Evolutionary conservation across 2,888 invertebrate genomes (phyloP), one percentile per base, ranked within the genome.

Genomic region (Metellina segmentata): DNA sequence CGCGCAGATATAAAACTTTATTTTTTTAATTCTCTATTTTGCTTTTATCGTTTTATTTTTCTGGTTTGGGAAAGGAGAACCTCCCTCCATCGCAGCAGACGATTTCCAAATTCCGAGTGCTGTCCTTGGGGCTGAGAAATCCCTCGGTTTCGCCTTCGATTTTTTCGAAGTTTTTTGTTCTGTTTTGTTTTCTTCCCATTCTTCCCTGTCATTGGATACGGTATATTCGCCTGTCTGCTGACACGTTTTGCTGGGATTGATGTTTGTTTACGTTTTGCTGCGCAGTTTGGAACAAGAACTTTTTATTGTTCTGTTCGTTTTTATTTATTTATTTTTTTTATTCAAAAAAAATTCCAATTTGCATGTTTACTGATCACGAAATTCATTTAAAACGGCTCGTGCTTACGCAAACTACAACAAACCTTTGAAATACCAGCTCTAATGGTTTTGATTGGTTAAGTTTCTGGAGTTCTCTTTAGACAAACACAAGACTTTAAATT

Each of bases 91-190:
- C 53, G n/a, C 34, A 85, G 87, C 90, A 91, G 90, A 91, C 91
- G 91, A 87, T 91, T 79, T 85, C 71, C 85, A 81, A 86, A 91
- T 91, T 86, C 82, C 81, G 11, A 71, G 72, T 78, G 61, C 61
- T 83, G 91, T 87, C 91, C 91, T 91, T 91, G 86, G 49, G 77
- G 52, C 69, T 61, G 83, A 82, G 86, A 91, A 91, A 91, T 91
- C 83, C 81, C 90, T 82, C 19, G 69, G 49, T 83, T 88, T 90
- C 77, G 79, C 91, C 91, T 91, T 91, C 91, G 48, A 83, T 49
- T 78, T 72, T 71, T 91, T 79, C 74, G 48, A 71, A 34, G 74
- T 49, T 61, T 81, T 48, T 11, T 19, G 48, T 83, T 52, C 82
- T 82, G n/a, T 69, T 13, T 16, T 11, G 5, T 11, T 13, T 11